These are phyloP conservation scores for Chelonus insularis DNA, from an alignment of 1,140 invertebrate species.

Conservation along the genomic window DNA sequence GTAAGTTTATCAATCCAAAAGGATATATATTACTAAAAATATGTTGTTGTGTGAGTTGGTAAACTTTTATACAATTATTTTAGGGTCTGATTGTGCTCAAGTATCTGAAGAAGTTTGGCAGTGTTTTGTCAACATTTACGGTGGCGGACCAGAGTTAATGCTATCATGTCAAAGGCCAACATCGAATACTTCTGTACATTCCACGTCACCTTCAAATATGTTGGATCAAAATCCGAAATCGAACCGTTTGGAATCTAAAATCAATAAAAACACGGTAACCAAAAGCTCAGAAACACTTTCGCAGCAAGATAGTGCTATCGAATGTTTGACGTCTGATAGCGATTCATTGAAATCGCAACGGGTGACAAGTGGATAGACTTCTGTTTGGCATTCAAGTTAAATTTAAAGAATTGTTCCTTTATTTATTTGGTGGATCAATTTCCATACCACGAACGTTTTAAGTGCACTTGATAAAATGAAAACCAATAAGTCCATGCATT, in stretches of 20 bases:
- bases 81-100: conserved; percentile 80
- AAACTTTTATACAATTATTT: too few relatives aligned
- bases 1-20: conserved; percentile 46
- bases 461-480: neutral
- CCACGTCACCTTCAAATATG: conserved; percentile 50
- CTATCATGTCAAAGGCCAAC: conserved; percentile 52
- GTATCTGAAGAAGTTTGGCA: conserved; percentile 83
- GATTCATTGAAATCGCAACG: conserved; percentile 48
- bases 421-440: neutral
- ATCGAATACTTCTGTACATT: conserved; percentile 54
- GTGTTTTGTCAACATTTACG: conserved; percentile 82
- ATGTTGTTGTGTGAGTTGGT: too few relatives aligned
- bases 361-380: conserved; percentile 38
- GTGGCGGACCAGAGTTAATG: conserved; percentile 81
- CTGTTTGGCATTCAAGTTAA: neutral
- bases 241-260: conserved; percentile 42
- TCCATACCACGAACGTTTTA: neutral
- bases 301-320: conserved; percentile 50
- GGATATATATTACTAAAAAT: too few relatives aligned
- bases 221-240: conserved; percentile 46
- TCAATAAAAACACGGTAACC: conserved; percentile 45
- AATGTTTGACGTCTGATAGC: conserved; percentile 42
- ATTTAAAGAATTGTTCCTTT: neutral
- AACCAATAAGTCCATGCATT: too few relatives aligned
- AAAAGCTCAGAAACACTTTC: conserved; percentile 52